Evolutionary conservation across 2,113 vertebrate species (phyloP).

Genomic region (Todiramphus chloris): DNA sequence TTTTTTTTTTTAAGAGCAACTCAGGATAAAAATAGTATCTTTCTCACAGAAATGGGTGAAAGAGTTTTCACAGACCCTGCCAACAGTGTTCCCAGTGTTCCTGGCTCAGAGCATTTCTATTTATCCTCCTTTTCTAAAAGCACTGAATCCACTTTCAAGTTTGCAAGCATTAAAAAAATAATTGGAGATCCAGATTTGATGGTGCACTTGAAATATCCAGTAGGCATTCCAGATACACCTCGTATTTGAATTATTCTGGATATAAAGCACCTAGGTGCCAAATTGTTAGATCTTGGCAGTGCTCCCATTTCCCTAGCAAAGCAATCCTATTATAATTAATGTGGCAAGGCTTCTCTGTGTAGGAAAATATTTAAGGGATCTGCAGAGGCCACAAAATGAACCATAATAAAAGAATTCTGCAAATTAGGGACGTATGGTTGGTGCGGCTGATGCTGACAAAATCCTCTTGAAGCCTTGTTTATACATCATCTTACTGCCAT

Average conservation of each 20-base stretch:
- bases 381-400: slow-evolving; percentile 74
- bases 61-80: slow-evolving; percentile 52
- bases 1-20: not conserved
- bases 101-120: slow-evolving; percentile 54
- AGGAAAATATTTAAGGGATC: slow-evolving; percentile 73
- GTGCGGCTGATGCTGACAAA: slow-evolving; percentile 63
- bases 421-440: slow-evolving; percentile 77
- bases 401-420: slow-evolving; percentile 52
- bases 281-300: not conserved
- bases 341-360: slow-evolving; percentile 6
- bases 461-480: slow-evolving; percentile 60
- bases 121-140: slow-evolving; percentile 36
- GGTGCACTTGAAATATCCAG: not conserved
- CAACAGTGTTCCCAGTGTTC: slow-evolving; percentile 14
- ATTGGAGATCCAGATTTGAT: not conserved
- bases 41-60: slow-evolving; percentile 47
- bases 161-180: not conserved
- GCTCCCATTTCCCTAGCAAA: not conserved
- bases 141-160: slow-evolving; percentile 25
- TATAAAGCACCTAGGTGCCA: not conserved
- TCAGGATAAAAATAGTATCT: slow-evolving; percentile 42
- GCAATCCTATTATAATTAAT: slow-evolving; percentile 38
- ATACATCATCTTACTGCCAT: slow-evolving; percentile 59
- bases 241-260: not conserved
- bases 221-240: not conserved